A percentile compares a stretch with the other conserved stretches of the same genome.
phyloP scores from a whole-genome alignment of 2,888 invertebrate species.

The Sminthurides aquaticus region DNA sequence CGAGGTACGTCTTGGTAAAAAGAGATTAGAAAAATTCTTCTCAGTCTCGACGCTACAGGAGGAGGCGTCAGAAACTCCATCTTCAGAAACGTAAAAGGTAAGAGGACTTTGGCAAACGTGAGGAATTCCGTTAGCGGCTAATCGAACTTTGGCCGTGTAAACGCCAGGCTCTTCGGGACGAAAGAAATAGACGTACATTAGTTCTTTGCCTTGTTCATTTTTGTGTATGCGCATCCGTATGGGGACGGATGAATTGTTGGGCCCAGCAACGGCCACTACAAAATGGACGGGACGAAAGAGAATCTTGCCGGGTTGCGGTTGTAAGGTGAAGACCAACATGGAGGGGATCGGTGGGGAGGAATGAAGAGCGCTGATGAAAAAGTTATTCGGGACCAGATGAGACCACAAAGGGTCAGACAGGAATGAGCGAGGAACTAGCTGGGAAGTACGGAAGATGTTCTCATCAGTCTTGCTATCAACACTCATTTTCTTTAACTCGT shows the following conservation, averaged over 20 bases:
- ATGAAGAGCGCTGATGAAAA: conserved; percentile 10
- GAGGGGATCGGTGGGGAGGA: background rate
- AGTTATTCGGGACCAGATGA: conserved; percentile 17
- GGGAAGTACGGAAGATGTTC: conserved; percentile 12
- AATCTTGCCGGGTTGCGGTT: conserved; percentile 19
- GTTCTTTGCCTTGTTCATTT: conserved; percentile 18
- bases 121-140: conserved; percentile 18
- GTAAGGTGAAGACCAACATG: conserved; percentile 8
- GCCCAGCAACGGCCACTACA: conserved; percentile 20
- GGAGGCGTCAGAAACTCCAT: background rate
- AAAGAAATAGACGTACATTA: conserved; percentile 16
- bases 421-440: conserved; percentile 15
- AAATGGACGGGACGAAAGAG: conserved; percentile 18
- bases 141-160: conserved; percentile 16
- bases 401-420: conserved; percentile 17
- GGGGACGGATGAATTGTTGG: conserved; percentile 3
- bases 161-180: conserved; percentile 14
- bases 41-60: background rate
- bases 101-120: conserved; percentile 21
- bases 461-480: background rate
- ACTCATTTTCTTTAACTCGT: background rate
- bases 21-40: background rate
- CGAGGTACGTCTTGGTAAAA: conserved; percentile 5
- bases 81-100: conserved; percentile 5
- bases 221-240: conserved; percentile 15